Base-by-base conservation (phyloP, 2,888 invertebrate genomes). In the Amphipoea lucens region DNA sequence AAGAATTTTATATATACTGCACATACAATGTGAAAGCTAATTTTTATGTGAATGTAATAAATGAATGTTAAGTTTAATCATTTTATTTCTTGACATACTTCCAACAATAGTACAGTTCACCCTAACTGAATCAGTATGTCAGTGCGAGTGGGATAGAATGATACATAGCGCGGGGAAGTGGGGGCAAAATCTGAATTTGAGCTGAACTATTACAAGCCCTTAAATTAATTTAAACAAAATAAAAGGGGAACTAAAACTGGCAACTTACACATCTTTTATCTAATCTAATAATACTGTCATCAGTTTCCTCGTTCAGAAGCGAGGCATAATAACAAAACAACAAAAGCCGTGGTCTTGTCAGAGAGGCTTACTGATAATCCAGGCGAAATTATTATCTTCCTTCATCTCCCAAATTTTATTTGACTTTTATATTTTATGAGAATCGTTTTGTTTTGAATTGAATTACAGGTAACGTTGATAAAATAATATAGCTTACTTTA, bases 331-430 rank as follows among this genome's bases (percentile, higher is more conserved):
- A 78, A 66, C 65, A 71, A 51, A 68, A 54, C n/a, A 76, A 76
- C 62, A 63, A 76, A 74, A 66, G 45, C 70, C 73, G 54, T 23
- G 23, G 62, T 76, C 62, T 70, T 73, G 66, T 74, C 73, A 83
- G 36, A 62, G 36, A 63, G 62, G 77, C 51, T 83, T 73, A 82
- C 20, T 12, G 63, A 36, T 74, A 67, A 86, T 71, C 73, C 66
- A 12, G 81, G 77, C 67, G 40, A 73, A 70, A 83, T 83, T 60
- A 60, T 72, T 68, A 67, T 81, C 77, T 69, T 66, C 65, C 51
- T 72, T 70, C 66, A 67, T 83, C 62, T 74, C 17, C 36, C 2
- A 70, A 73, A 71, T 65, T 73, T 40, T 45, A 51, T 80, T 68
- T 85, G 60, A 45, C 40, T 60, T 60, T 65, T 4, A 68, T 40